A percentile compares a stretch with the other conserved stretches of the same genome.
Conservation (phyloP, 2,797 vertebrate species). For the Tolypeutes matacus region DNA sequence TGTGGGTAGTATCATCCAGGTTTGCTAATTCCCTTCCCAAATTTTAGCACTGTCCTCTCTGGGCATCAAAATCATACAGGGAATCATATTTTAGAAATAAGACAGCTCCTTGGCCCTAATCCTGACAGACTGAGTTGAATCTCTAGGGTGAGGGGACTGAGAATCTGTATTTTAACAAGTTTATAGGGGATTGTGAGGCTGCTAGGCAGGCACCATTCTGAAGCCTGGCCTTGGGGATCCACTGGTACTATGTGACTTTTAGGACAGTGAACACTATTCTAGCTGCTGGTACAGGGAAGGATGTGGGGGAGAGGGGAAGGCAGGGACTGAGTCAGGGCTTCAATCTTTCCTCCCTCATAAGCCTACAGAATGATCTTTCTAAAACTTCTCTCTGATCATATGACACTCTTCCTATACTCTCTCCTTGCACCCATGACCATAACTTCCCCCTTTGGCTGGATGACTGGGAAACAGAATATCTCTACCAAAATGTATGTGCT, state of each 20-base stretch:
- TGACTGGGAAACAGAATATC: neutral
- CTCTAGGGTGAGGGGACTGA: neutral
- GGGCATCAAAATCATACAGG: neutral
- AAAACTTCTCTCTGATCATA: neutral
- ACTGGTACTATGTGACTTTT: neutral
- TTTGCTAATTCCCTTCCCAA: neutral
- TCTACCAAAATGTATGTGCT: neutral
- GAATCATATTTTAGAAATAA: conserved; percentile 38
- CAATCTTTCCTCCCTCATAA: neutral
- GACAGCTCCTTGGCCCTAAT: neutral
- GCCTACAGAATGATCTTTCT: neutral
- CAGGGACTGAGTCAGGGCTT: neutral
- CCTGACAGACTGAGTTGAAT: neutral
- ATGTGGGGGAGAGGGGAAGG: neutral
- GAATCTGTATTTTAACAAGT: neutral
- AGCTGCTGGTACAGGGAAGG: neutral
- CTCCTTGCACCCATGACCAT: neutral
- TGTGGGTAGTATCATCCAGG: neutral
- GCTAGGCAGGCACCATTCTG: neutral
- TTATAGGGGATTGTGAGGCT: neutral
- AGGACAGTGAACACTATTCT: neutral
- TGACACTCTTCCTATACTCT: neutral
- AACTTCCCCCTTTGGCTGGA: neutral
- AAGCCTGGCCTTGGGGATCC: neutral
- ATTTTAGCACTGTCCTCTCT: neutral